Conservation (phyloP, 2,888 invertebrate genomes). For the Apamea epomidion region DNA sequence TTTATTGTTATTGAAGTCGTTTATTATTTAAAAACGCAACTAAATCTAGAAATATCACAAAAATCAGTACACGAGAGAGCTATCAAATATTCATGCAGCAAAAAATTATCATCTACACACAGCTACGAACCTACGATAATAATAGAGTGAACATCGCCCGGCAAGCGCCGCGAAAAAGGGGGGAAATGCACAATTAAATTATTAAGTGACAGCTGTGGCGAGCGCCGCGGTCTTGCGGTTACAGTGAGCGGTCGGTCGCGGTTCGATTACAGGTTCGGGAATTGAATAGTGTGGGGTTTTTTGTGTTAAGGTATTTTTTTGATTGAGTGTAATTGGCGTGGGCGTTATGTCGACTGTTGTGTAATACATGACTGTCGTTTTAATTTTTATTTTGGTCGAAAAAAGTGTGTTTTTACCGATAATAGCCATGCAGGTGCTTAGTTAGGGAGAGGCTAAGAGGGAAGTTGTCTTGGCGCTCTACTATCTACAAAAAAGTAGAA, state of each 20-base stretch:
- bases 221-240: conserved; percentile 65
- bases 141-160: conserved; percentile 44
- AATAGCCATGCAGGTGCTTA: neutral
- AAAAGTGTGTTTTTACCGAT: neutral
- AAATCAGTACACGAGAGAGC: conserved; percentile 17
- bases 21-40: neutral
- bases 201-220: conserved; percentile 82
- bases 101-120: conserved; percentile 27
- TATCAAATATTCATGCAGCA: conserved; percentile 46
- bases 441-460: neutral
- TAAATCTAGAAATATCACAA: conserved; percentile 4
- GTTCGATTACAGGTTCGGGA: conserved; percentile 64
- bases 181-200: conserved; percentile 86
- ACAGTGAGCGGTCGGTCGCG: conserved; percentile 33
- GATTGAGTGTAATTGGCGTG: neutral
- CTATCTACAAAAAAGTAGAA: neutral
- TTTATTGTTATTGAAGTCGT: no score
- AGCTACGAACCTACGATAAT: conserved; percentile 40
- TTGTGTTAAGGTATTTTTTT: conserved; percentile 18
- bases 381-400: neutral
- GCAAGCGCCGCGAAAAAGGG: conserved; percentile 74
- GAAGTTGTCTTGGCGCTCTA: neutral
- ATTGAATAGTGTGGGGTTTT: conserved; percentile 12
- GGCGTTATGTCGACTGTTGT: neutral
- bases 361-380: neutral